These are phyloP conservation scores for Brienomyrus longianalis DNA, from an alignment of 2,113 vertebrate genomes.

Conservation along the genomic window DNA sequence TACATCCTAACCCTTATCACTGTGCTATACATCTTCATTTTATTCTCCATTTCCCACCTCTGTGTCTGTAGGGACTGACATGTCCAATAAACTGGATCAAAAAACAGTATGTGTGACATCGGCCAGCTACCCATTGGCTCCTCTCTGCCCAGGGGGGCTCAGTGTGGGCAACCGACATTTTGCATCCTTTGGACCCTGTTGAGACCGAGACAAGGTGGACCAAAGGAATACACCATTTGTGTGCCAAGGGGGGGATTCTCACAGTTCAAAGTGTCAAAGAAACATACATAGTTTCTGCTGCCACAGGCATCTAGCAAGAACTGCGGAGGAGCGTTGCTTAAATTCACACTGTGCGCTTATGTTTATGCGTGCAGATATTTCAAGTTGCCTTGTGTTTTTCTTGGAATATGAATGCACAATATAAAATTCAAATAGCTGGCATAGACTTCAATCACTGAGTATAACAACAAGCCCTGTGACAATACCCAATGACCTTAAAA, in stretches of 20 bases:
- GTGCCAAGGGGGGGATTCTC: not conserved
- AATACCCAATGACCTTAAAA: not conserved
- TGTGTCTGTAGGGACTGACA: not conserved
- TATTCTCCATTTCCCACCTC: not conserved
- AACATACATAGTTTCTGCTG: not conserved
- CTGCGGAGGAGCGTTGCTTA: not conserved
- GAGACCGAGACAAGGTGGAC: not conserved
- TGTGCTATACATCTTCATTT: not conserved
- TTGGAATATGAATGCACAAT: not conserved
- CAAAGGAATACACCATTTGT: not conserved
- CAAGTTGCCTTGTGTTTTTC: not conserved
- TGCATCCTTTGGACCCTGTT: not conserved
- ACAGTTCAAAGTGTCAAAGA: not conserved
- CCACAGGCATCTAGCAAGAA: not conserved
- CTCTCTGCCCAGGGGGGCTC: not conserved
- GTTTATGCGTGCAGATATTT: not conserved
- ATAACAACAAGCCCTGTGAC: not conserved
- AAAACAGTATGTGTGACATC: not conserved
- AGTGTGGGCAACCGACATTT: not conserved
- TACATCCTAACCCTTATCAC: not conserved
- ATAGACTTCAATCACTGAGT: not conserved
- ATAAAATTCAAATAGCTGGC: not conserved
- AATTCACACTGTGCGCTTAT: not conserved
- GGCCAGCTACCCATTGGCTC: not conserved
- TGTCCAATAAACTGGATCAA: not conserved